Evolutionary conservation across 1,140 invertebrate species (phyloP), one percentile per base, ranked within the genome.

Genomic region (Choristoneura fumiferana): DNA sequence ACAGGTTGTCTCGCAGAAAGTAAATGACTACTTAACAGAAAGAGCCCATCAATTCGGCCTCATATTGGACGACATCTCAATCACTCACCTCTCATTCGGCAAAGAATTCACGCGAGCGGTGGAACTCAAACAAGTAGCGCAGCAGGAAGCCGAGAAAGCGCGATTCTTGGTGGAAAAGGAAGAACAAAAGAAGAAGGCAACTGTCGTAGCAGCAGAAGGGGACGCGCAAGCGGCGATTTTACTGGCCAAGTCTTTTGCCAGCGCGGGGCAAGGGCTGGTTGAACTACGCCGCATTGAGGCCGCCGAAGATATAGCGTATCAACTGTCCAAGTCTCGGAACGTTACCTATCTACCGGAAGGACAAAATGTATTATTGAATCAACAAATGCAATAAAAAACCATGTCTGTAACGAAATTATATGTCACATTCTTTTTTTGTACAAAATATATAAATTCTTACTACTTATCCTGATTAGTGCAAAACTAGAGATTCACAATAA

Each of bases 51-150:
- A 99, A 87, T 99, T 99, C 84, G 97, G 98, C 78, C 97, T 99
- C 54, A 97, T 99, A 63, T 84, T 99, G 15, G 98, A 99, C 88
- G 98, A 99, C 90, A 98, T 99, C 17, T 98, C 98, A 1, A 95
- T 99, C 57, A 99, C 98, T 22, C 98, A 99, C 84, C 90, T 99
- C 15, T 97, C 96, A 78, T 99, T 99, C 87, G 97, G 98, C 15
- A 96, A 96, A 86, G 97, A 99, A 89, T 99, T 99, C 76, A 97
- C 97, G 10, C 97, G 97, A 18, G 98, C 98, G 62, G 98, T 99
- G 70, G 98, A 99, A 91, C 93, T 97, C 5, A 99, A 99, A 89
- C 98, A 99, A 90, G 96, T 99, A 14, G 98, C 98, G n/a, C 98
- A 99, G 81, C 98, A 99, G 91, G 98, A 99, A 88, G 98, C 98